Evolutionary conservation across 1,140 invertebrate genomes (phyloP).

Genomic region (Drosophila nasuta): DNA sequence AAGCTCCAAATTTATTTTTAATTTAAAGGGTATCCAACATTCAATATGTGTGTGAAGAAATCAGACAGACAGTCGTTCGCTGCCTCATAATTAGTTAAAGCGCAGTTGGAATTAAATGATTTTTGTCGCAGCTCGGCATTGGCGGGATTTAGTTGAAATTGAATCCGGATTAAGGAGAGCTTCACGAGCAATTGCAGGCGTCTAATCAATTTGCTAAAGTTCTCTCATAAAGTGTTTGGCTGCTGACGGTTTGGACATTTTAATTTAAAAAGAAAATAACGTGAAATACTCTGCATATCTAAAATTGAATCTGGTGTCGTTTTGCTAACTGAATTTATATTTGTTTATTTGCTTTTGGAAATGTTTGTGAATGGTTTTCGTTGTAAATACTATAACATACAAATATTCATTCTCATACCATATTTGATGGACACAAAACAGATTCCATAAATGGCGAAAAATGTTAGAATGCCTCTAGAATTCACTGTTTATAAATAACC

Average conservation of each 20-base stretch:
- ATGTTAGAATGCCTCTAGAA: constrained; percentile 10
- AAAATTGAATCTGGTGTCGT: constrained; percentile 60
- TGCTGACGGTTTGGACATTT: constrained; percentile 26
- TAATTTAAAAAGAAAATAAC: constrained; percentile 60
- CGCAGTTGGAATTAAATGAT: constrained; percentile 62
- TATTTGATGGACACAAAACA: constrained; percentile 22
- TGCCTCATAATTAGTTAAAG: constrained; percentile 60
- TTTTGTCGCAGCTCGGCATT: constrained; percentile 60
- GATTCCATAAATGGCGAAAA: not conserved
- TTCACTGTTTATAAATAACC: no score
- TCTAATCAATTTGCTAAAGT: constrained; percentile 45
- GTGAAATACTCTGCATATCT: constrained; percentile 48
- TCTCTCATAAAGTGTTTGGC: constrained; percentile 4
- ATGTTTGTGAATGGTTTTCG: constrained; percentile 18
- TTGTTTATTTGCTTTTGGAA: constrained; percentile 12
- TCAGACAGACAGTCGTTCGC: constrained; percentile 4
- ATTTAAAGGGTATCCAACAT: constrained; percentile 3
- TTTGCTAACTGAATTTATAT: not conserved
- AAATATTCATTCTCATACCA: constrained; percentile 32
- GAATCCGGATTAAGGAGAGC: constrained; percentile 49
- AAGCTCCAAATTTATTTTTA: no score
- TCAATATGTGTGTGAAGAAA: not conserved
- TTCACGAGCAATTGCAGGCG: constrained; percentile 40
- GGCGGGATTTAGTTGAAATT: constrained; percentile 33
- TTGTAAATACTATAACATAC: constrained; percentile 9